Conservation (phyloP, 2,797 vertebrate genomes). For the Acanthornis magna region DNA sequence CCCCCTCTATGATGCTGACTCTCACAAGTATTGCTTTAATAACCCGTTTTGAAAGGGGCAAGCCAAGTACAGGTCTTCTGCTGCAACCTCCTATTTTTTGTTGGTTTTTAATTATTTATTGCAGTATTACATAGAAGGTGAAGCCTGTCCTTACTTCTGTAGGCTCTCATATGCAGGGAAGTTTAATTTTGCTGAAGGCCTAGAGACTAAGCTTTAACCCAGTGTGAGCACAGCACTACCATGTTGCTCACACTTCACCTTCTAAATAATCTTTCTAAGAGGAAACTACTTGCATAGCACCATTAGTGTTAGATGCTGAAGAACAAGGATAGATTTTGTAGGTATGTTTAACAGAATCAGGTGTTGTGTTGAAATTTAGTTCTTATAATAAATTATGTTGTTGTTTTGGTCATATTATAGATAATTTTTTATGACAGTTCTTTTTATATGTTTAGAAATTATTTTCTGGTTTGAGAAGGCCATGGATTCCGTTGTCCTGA, state of each 20-base stretch:
- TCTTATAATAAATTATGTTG: background rate
- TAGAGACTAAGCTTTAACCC: background rate
- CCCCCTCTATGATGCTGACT: background rate
- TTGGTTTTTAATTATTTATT: background rate
- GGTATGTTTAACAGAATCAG: background rate
- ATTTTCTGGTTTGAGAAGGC: background rate
- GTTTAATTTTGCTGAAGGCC: background rate
- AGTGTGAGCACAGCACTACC: background rate
- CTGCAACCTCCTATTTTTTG: rapidly evolving
- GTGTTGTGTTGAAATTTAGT: background rate
- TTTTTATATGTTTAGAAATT: background rate
- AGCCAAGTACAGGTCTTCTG: background rate
- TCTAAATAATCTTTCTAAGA: background rate
- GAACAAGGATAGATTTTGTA: background rate
- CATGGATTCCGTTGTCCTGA: background rate
- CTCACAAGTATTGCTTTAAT: background rate
- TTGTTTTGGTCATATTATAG: background rate
- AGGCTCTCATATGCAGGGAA: background rate
- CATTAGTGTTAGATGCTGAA: background rate
- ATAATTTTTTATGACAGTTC: background rate
- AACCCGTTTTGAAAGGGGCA: background rate
- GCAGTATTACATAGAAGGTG: background rate
- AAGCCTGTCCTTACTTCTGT: background rate
- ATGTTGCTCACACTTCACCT: background rate
- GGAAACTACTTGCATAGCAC: background rate